A percentile compares a stretch with the other conserved stretches of the same genome.
phyloP scores from a whole-genome alignment of 2,797 vertebrate genomes.

The Acomys russatus region DNA sequence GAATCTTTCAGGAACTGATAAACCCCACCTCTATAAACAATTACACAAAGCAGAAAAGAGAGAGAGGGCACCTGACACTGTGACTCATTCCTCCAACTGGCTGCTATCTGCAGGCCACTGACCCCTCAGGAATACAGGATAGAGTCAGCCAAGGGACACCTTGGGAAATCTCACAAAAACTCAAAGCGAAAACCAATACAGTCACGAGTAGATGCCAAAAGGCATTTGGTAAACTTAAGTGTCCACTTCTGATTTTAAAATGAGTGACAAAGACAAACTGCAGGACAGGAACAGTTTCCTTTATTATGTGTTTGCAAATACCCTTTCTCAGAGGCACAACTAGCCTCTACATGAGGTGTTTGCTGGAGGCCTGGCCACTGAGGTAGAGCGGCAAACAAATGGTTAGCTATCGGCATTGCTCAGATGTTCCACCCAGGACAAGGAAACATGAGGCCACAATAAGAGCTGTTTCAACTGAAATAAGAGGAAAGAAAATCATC shows the following conservation, averaged over 20 bases:
- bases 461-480: constrained; percentile 5
- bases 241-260: constrained; percentile 37
- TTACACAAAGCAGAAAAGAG: constrained; percentile 66
- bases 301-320: not conserved
- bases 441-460: constrained; percentile 26
- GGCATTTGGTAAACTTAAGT: constrained; percentile 23
- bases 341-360: not conserved
- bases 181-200: constrained; percentile 18
- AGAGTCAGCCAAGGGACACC: constrained; percentile 33
- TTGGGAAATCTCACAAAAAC: not conserved
- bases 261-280: constrained; percentile 40
- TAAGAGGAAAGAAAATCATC: constrained; percentile 35
- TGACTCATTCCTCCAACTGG: constrained; percentile 6
- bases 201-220: not conserved
- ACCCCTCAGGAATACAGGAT: not conserved
- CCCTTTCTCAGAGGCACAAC: not conserved
- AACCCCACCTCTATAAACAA: constrained; percentile 76
- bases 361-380: not conserved
- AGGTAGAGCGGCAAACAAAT: not conserved
- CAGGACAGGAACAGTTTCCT: not conserved
- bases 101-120: constrained; percentile 16
- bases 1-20: constrained; percentile 74
- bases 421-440: not conserved
- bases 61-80: constrained; percentile 5
- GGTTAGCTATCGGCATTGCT: not conserved